These are phyloP conservation scores for Heterocephalus glaber DNA, from an alignment of 2,113 vertebrate species.

Conservation along the genomic window DNA sequence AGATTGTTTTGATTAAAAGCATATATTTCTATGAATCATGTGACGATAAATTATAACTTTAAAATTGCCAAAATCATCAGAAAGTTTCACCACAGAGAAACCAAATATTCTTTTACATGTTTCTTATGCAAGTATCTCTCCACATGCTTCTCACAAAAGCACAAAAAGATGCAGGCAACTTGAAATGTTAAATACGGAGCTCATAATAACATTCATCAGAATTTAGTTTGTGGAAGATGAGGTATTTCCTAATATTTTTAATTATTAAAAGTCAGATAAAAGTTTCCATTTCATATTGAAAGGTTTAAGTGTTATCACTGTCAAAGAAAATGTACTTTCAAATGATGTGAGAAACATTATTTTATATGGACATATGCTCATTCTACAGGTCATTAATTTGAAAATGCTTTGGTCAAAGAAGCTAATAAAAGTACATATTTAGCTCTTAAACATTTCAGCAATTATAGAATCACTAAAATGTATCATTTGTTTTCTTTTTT, in stretches of 20 bases:
- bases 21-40: neutral
- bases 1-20: neutral
- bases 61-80: neutral
- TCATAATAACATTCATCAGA: neutral
- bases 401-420: slow-evolving; percentile 35
- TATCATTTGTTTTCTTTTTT: neutral
- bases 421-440: slow-evolving; percentile 13
- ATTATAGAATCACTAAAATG: neutral
- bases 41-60: neutral
- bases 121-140: neutral
- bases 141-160: neutral
- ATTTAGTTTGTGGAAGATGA: neutral
- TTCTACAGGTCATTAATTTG: slow-evolving; percentile 59
- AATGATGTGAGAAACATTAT: neutral
- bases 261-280: neutral
- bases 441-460: neutral
- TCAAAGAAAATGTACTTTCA: slow-evolving; percentile 5
- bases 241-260: neutral
- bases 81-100: neutral
- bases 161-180: neutral
- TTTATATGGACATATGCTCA: slow-evolving; percentile 33
- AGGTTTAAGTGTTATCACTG: neutral
- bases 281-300: neutral
- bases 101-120: neutral
- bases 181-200: neutral